A percentile compares a stretch with the other conserved stretches of the same genome.
Evolutionary conservation across 2,888 invertebrate species (phyloP).

Genomic region (Dasypolia templi): DNA sequence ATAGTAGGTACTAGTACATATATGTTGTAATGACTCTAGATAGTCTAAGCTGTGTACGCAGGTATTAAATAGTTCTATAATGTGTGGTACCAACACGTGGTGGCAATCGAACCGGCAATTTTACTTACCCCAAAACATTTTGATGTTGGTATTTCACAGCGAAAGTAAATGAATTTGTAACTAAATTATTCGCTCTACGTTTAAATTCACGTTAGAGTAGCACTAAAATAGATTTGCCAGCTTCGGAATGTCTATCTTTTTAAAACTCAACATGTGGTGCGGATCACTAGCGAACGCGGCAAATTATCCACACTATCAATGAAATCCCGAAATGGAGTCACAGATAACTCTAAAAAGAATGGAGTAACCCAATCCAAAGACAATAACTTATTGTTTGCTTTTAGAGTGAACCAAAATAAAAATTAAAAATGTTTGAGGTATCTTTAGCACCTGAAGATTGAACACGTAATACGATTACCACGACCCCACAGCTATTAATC

Average conservation of each 20-base stretch:
- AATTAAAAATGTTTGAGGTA: not conserved
- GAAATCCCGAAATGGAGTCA: slow-evolving; percentile 36
- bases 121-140: slow-evolving; percentile 89
- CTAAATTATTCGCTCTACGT: slow-evolving; percentile 34
- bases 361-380: slow-evolving; percentile 52
- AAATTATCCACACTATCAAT: slow-evolving; percentile 53
- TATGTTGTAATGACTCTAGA: too few relatives aligned
- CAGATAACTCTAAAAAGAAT: too few relatives aligned
- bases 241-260: slow-evolving; percentile 15
- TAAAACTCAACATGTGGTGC: slow-evolving; percentile 61
- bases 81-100: slow-evolving; percentile 81
- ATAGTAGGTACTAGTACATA: not conserved
- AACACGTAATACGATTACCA: too few relatives aligned
- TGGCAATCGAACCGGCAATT: slow-evolving; percentile 67
- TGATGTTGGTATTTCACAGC: slow-evolving; percentile 64
- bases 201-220: slow-evolving; percentile 23
- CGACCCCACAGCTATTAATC: too few relatives aligned
- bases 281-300: slow-evolving; percentile 65
- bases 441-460: too few relatives aligned
- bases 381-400: slow-evolving; percentile 15
- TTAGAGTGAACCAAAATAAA: slow-evolving; percentile 5
- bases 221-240: slow-evolving; percentile 29
- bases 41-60: not conserved
- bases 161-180: slow-evolving; percentile 36
- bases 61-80: not conserved